These are phyloP conservation scores for Chelonus formosanus DNA, from an alignment of 2,888 invertebrate species.

Conservation along the genomic window DNA sequence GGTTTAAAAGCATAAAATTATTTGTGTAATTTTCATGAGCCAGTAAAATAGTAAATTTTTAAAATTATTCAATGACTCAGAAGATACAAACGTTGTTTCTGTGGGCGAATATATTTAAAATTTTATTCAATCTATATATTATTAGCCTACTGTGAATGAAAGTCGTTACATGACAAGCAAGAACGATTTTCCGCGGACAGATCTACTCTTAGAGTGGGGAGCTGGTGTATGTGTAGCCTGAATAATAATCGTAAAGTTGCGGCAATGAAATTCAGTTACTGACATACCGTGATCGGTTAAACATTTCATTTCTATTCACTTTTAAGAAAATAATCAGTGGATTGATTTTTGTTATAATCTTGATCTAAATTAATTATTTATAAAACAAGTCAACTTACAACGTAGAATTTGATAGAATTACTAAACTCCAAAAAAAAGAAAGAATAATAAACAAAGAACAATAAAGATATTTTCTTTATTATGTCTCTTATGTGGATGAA, in stretches of 20 bases:
- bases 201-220: conserved; percentile 33
- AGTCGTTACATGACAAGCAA: conserved; percentile 31
- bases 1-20: conserved; percentile 1
- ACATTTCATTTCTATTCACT: conserved; percentile 18
- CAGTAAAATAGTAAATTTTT: conserved; percentile 8
- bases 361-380: no score
- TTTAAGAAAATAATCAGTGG: background rate
- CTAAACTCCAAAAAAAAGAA: no score
- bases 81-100: conserved; percentile 5
- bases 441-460: background rate
- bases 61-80: conserved; percentile 19
- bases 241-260: conserved; percentile 44
- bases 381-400: no score
- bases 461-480: conserved; percentile 16
- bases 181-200: conserved; percentile 44
- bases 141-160: conserved; percentile 33
- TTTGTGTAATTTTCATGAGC: background rate
- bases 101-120: conserved; percentile 18
- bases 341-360: background rate
- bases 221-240: conserved; percentile 35
- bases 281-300: conserved; percentile 22
- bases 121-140: conserved; percentile 17
- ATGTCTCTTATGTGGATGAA: conserved; percentile 69
- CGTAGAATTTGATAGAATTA: no score
- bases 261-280: conserved; percentile 38